A percentile compares a stretch with the other conserved stretches of the same genome.
Conservation (phyloP, 2,888 invertebrate species). For the Tinea semifulvella region DNA sequence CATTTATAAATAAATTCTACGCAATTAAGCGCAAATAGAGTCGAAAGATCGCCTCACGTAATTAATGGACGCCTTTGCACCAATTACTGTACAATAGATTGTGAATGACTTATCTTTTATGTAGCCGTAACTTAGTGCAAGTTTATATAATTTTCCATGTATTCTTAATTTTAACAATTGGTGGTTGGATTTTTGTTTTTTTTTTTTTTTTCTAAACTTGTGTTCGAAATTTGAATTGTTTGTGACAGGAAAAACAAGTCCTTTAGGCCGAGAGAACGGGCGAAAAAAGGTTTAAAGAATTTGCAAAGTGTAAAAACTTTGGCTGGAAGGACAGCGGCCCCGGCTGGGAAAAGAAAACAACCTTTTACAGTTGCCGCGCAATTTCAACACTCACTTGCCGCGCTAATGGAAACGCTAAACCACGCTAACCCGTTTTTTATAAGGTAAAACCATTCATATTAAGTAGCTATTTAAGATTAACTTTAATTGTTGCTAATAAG, state of each 20-base stretch:
- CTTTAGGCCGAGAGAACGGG: conserved; percentile 85
- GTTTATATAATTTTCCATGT: background rate
- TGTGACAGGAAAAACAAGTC: conserved; percentile 88
- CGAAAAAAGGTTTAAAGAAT: conserved; percentile 89
- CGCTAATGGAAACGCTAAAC: conserved; percentile 92
- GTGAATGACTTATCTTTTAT: background rate
- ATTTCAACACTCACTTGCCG: conserved; percentile 91
- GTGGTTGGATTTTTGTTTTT: background rate
- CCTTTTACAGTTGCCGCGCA: conserved; percentile 94
- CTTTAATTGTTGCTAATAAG: too few relatives aligned
- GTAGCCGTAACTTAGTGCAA: background rate
- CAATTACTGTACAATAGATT: background rate
- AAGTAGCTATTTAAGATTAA: too few relatives aligned
- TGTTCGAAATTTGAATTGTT: background rate
- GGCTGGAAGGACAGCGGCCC: conserved; percentile 76
- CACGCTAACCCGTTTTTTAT: conserved; percentile 72
- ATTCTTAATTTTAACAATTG: background rate
- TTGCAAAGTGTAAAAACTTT: conserved; percentile 91
- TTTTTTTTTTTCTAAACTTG: background rate
- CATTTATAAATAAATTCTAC: too few relatives aligned
- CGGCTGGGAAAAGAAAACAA: conserved; percentile 78
- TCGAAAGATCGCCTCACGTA: too few relatives aligned
- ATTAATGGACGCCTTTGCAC: too few relatives aligned
- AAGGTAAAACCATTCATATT: too few relatives aligned
- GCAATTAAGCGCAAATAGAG: too few relatives aligned